phyloP scores from a whole-genome alignment of 2,888 invertebrate genomes.

The Lycocerus yunnanus region DNA sequence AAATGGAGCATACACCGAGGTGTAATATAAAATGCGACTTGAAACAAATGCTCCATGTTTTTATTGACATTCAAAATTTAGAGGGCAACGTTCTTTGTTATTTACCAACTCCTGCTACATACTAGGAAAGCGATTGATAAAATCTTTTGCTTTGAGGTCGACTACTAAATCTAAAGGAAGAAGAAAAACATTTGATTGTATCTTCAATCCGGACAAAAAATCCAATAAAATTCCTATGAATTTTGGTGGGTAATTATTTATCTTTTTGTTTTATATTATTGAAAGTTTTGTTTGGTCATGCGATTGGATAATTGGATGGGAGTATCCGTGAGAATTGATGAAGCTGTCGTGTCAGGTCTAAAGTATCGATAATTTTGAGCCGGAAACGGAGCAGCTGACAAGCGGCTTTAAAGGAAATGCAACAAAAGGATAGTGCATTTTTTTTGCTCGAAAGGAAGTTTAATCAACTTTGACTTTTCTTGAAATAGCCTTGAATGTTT shows the following conservation, averaged over 20 bases:
- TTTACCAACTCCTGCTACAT: background rate
- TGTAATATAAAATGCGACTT: too few relatives aligned
- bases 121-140: background rate
- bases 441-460: background rate
- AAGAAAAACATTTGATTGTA: background rate
- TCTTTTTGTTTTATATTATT: background rate
- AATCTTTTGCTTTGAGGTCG: background rate
- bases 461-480: slow-evolving; percentile 1
- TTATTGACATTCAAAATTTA: background rate
- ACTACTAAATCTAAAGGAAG: background rate
- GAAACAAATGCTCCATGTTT: background rate
- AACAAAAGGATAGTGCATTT: background rate
- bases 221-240: background rate
- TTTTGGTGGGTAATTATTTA: too few relatives aligned
- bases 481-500: background rate
- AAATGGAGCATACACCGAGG: too few relatives aligned
- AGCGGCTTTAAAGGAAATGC: background rate
- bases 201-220: background rate
- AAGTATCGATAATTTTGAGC: background rate
- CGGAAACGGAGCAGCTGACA: background rate
- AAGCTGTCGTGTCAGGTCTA: background rate
- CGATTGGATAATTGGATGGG: background rate
- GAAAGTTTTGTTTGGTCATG: background rate
- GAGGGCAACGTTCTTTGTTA: background rate
- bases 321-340: background rate